Evolutionary conservation across 2,888 invertebrate species (phyloP), one percentile per base, ranked within the genome.

Genomic region (Volucella bombylans): DNA sequence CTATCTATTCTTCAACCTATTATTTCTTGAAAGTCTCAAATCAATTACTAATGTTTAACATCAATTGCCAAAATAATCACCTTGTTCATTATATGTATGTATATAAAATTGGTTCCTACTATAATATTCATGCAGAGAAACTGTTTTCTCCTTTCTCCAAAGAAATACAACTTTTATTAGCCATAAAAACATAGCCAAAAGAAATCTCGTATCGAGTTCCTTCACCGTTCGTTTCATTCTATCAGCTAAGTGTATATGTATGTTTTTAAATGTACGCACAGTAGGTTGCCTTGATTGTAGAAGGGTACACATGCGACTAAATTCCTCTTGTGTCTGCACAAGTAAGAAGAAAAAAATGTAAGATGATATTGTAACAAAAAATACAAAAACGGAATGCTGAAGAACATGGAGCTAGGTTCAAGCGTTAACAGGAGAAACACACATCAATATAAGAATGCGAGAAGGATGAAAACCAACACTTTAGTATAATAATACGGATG

Each of bases 191-290:
- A 64, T 55, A 68, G 14, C 50, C 43, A 80, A 45, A 38, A 41
- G 62, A 14, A 50, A 64, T 43, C 68, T 68, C 43, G 62, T 43
- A 41, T 59, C 61, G 47, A 68, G 49, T 68, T 68, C 50, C 38
- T 80, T 80, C 18, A 61, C 64, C 72, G 77, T 71, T 78, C 77
- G 69, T 78, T 78, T 78, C 77, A 71, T 72, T 72, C 71, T 79
- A 79, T 79, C 47, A 79, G 52, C 10, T 39, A 38, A 38, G 50
- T 43, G 50, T 31, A 39, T 59, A 23, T 31, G 65, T 62, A 23
- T 23, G 6, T 6, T 1, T 6, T 6, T 31, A 31, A 6, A 31
- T 31, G 31, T 31, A 31, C 31, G 31, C 31, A 31, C 31, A 31
- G 31, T 1, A 4, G 31, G 0, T 31, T 6, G 31, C 31, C 31